These are phyloP conservation scores for Falco naumanni DNA, from an alignment of 2,797 vertebrate genomes.

Conservation along the genomic window DNA sequence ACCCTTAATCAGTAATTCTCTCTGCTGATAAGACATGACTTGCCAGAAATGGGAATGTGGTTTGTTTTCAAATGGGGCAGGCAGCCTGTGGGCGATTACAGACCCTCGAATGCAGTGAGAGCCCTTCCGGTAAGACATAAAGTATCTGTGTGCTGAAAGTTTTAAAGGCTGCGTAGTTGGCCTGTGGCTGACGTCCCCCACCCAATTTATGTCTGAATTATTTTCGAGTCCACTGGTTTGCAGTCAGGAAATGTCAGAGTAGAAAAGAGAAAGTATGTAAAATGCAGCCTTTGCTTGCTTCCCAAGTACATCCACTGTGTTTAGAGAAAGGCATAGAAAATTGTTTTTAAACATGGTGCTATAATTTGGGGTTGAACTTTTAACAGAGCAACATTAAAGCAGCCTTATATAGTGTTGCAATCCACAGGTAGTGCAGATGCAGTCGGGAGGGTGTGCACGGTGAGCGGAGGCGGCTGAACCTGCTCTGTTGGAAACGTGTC, in stretches of 20 bases:
- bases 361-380: background rate
- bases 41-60: background rate
- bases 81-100: rapidly evolving
- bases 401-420: background rate
- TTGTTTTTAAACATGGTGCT: background rate
- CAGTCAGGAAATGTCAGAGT: background rate
- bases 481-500: background rate
- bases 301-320: background rate
- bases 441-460: background rate
- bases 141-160: background rate
- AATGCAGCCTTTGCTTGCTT: background rate
- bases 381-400: background rate
- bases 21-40: background rate
- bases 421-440: background rate
- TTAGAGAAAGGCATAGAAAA: background rate
- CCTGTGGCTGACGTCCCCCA: background rate
- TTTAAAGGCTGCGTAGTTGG: background rate
- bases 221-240: background rate
- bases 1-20: background rate
- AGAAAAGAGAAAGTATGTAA: background rate
- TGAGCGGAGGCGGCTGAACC: background rate
- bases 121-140: background rate
- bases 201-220: background rate
- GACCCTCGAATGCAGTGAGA: background rate
- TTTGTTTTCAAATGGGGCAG: background rate